These are phyloP conservation scores for Melikaiella ostensackeni DNA, from an alignment of 2,888 invertebrate genomes.

Conservation along the genomic window DNA sequence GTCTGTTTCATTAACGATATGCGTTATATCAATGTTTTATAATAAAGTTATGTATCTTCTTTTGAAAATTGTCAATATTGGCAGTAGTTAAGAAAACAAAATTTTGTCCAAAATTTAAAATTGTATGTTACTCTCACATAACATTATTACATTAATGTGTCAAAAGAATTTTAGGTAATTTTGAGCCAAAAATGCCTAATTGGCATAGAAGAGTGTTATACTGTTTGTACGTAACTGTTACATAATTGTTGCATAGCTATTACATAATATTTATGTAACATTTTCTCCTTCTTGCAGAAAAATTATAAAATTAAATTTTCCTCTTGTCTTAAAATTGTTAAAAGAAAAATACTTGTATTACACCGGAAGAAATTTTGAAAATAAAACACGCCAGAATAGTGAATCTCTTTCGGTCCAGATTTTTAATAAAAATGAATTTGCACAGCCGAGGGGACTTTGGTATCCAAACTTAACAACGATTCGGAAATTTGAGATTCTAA, in stretches of 20 bases:
- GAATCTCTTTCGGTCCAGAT: not conserved
- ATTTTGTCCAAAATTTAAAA: too few relatives aligned
- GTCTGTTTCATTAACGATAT: too few relatives aligned
- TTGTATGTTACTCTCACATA: too few relatives aligned
- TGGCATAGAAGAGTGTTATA: too few relatives aligned
- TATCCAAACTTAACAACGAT: slow-evolving; percentile 17
- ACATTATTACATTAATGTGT: too few relatives aligned
- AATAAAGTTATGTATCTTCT: too few relatives aligned
- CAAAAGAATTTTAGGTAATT: too few relatives aligned
- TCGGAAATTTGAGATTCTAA: not conserved
- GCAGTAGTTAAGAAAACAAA: too few relatives aligned
- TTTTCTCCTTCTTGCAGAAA: not conserved
- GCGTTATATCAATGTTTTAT: too few relatives aligned
- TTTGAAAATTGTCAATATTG: too few relatives aligned
- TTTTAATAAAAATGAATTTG: not conserved
- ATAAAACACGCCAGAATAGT: not conserved
- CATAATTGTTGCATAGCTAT: not conserved
- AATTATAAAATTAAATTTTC: not conserved
- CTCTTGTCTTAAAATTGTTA: not conserved
- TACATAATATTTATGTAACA: not conserved
- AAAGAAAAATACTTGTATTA: not conserved
- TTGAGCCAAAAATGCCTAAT: too few relatives aligned
- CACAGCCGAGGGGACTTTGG: not conserved
- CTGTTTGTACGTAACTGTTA: too few relatives aligned
- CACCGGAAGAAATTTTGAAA: not conserved